These are phyloP conservation scores for Hozukius guyotensis DNA, from an alignment of 2,797 vertebrate species.

Conservation along the genomic window DNA sequence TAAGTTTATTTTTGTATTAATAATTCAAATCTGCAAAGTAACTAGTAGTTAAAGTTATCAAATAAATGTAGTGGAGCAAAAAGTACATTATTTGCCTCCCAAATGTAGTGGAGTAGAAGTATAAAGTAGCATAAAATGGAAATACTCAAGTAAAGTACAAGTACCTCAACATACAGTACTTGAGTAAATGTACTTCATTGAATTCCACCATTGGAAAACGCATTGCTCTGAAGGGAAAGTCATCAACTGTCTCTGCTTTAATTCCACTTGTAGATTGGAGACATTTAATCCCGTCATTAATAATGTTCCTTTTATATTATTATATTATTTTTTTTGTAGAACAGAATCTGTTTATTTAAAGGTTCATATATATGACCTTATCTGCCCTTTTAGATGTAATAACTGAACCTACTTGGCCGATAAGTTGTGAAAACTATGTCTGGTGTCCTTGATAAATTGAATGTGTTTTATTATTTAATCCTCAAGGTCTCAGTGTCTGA, in stretches of 20 bases:
- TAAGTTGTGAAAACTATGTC: slow-evolving; percentile 14
- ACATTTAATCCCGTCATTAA: neutral
- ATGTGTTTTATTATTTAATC: slow-evolving; percentile 42
- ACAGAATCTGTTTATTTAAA: neutral
- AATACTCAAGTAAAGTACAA: too few relatives aligned
- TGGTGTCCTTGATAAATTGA: neutral
- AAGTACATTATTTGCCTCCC: neutral
- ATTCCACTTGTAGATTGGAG: slow-evolving; percentile 18
- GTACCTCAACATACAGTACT: too few relatives aligned
- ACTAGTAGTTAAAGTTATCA: neutral
- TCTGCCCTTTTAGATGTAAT: neutral
- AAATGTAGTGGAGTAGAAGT: neutral
- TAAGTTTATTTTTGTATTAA: too few relatives aligned
- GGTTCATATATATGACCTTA: neutral
- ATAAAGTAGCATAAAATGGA: too few relatives aligned
- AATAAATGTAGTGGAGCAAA: neutral
- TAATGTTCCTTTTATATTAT: neutral
- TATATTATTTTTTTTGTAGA: neutral
- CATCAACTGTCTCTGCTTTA: slow-evolving; percentile 31
- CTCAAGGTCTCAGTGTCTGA: slow-evolving; percentile 33
- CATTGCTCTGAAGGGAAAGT: slow-evolving; percentile 20
- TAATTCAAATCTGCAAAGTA: neutral
- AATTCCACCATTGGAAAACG: slow-evolving; percentile 17
- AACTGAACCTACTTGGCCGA: neutral
- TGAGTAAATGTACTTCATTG: too few relatives aligned